Percentiles rank a stretch among this genome's conserved stretches.
These are phyloP conservation scores for Montipora foliosa DNA, from an alignment of 64 coral and sea anemone species.

Conservation along the genomic window DNA sequence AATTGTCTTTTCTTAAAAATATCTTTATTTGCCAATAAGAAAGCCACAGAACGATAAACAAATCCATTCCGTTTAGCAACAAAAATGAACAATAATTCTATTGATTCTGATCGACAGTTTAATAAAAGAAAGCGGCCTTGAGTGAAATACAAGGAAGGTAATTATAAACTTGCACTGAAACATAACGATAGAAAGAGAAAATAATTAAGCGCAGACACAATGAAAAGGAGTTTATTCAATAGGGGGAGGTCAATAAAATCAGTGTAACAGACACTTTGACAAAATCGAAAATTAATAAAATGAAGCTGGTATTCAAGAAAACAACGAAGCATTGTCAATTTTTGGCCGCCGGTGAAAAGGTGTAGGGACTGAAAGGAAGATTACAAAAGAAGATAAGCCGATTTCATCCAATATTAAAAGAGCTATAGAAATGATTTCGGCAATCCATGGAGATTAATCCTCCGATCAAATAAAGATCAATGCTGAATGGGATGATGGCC, in stretches of 20 bases:
- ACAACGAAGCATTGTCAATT: not conserved
- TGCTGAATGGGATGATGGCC: not conserved
- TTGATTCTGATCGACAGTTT: not conserved
- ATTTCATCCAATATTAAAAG: slow-evolving; percentile 21
- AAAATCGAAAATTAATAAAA: not conserved
- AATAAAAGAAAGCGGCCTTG: not conserved
- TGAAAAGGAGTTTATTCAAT: not conserved
- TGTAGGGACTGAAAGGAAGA: not conserved
- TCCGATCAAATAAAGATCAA: not conserved
- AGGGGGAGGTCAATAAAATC: not conserved
- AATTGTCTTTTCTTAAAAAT: not conserved
- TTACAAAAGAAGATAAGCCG: slow-evolving; percentile 30
- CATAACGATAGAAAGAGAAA: slow-evolving; percentile 7
- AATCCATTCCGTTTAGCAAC: not conserved
- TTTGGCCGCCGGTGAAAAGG: not conserved
- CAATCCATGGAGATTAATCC: slow-evolving; percentile 34
- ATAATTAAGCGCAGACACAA: not conserved
- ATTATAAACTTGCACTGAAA: not conserved
- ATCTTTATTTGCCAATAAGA: not conserved
- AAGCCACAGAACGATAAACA: not conserved
- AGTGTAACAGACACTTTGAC: not conserved
- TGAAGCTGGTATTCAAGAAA: slow-evolving; percentile 23
- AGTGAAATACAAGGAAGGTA: not conserved
- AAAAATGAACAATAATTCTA: slow-evolving; percentile 19
- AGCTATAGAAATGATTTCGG: not conserved